Base-by-base conservation (phyloP, 2,113 vertebrate species). In the Semicossyphus pulcher region DNA sequence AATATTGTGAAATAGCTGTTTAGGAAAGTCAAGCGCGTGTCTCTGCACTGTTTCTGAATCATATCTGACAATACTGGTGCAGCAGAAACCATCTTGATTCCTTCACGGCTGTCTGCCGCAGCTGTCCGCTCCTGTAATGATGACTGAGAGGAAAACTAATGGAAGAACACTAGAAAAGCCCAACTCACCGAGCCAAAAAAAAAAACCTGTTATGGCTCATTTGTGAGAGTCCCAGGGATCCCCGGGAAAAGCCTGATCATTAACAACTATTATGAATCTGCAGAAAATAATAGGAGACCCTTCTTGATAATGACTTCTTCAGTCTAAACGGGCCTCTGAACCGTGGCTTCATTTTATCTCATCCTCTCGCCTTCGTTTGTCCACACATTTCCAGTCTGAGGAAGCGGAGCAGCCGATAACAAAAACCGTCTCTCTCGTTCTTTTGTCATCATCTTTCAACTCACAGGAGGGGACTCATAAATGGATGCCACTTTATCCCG, bases 381-480 rank as follows among this genome's bases (percentile, higher is more conserved):
- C 41, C 63, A 71, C n/a, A 81, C 70, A 73, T 71, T 80, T 75
- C 59, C 53, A 61, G 62, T 48, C 49, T 18, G 49, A 49, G 61
- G 45, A 84, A 78, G 80, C 62, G 62, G 28, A 34, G 73, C 64
- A 57, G 48, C 20, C 80, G 60, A 78, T 76, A 72, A 78, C 57
- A 70, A 49, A 61, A 31, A 48, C 32, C 21, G n/a, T 68, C 48
- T 58, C 47, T 41, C 2, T 61, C 15, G 0, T 34, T 62, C 60
- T 48, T 23, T 77, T 69, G 48, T 77, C 72, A 69, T 80, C 79
- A 65, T 83, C 73, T 60, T 74, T 72, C 60, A 37, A 78, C 76
- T 81, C 76, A 34, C 80, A 81, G 78, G 69, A 76, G 78, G 73
- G 41, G 52, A 68, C 60, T 18, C 85, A 65, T 68, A 82, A 89